Evolutionary conservation across 2,888 invertebrate genomes (phyloP), one percentile per base, ranked within the genome.

Genomic region (Unio pictorum): DNA sequence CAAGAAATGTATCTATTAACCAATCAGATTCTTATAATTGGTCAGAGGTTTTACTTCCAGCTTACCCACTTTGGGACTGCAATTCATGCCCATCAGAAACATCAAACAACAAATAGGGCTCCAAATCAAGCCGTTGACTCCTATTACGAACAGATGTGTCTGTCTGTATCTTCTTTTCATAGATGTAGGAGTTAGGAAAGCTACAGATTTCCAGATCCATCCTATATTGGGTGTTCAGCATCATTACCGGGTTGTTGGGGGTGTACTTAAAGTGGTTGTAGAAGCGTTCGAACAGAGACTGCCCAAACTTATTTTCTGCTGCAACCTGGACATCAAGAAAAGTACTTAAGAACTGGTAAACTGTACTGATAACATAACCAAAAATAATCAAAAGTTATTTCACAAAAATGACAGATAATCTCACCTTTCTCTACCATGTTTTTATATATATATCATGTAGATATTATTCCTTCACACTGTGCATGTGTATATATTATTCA

Each of bases 191-290:
- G 89, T 94, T 95, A 1, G 97, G 96, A 92, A 95, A 97, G 69
- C 91, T 90, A 3, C 94, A 94, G 79, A 97, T 96, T 68, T 94
- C 93, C 1, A 93, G 92, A 80, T 95, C 94, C 97, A 97, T 97
- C 75, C 97, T 92, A 90, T 96, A 96, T 89, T 97, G 97, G 20
- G 83, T 84, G 61, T 85, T 76, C 55, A 89, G 79, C 74, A 87
- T 71, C 64, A 84, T 70, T 6, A 88, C 81, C 0, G 86, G 84
- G 54, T 72, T 76, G 4, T 67, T 30, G 17, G 66, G 61, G 11
- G 30, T 63, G 55, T 75, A 67, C 45, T 78, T 72, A 67, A 94
- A 91, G 81, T 92, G 92, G 3, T 92, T 91, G 81, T 94, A 92
- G 20, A 96, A 92, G 17, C 96, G 92, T 17, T 94, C 92, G 90